These are phyloP conservation scores for Manis crassicaudata DNA, from an alignment of 2,797 vertebrate genomes.

Conservation along the genomic window DNA sequence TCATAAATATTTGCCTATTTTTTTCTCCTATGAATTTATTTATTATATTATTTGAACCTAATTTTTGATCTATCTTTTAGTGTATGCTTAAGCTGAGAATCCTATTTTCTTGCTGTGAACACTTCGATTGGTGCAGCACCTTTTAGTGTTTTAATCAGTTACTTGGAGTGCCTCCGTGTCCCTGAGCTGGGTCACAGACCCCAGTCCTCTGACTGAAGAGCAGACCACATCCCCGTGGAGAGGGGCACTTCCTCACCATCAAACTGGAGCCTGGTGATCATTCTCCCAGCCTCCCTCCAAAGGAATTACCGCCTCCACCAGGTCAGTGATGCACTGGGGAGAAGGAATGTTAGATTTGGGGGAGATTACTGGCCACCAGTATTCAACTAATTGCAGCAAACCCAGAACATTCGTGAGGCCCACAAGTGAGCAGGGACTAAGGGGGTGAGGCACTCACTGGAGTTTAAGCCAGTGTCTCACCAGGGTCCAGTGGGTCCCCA, in stretches of 20 bases:
- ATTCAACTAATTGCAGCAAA: not conserved
- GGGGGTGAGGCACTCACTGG: fast-evolving
- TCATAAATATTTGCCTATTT: not conserved
- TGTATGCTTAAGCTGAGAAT: not conserved
- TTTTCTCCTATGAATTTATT: not conserved
- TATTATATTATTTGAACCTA: not conserved
- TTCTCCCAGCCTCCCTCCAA: not conserved
- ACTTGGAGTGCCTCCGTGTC: no score
- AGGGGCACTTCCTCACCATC: fast-evolving
- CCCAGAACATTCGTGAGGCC: no score
- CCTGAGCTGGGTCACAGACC: fast-evolving
- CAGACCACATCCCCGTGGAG: fast-evolving
- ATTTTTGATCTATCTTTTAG: not conserved
- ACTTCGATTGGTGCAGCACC: no score
- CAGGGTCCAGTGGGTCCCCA: not conserved
- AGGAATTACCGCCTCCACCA: fast-evolving
- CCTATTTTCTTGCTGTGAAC: not conserved
- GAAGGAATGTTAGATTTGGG: not conserved
- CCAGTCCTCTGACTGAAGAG: not conserved
- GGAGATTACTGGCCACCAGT: no score
- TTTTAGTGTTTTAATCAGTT: no score
- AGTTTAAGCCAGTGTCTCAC: no score
- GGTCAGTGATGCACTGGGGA: fast-evolving
- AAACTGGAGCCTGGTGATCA: no score
- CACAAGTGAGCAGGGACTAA: not conserved